Evolutionary conservation across 2,797 vertebrate genomes (phyloP).

Genomic region (Diplodus puntazzo): DNA sequence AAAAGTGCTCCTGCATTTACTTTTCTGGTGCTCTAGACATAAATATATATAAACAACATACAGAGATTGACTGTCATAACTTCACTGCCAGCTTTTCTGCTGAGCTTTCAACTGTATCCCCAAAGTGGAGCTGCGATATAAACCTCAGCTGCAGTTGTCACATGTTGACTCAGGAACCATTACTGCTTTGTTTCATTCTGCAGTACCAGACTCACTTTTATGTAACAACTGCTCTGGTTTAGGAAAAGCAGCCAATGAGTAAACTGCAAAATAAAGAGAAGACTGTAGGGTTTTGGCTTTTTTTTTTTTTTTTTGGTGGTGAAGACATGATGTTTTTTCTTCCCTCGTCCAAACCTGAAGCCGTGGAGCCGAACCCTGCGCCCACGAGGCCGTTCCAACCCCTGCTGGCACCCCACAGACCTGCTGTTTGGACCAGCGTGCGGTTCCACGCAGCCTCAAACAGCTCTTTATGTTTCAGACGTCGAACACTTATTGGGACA

Average conservation of each 20-base stretch:
- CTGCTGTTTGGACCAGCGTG: conserved; percentile 31
- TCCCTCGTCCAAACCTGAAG: conserved; percentile 53
- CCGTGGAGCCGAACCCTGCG: conserved; percentile 29
- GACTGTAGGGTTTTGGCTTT: conserved; percentile 38
- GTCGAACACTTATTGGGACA: conserved; percentile 44
- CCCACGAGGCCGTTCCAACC: conserved; percentile 42
- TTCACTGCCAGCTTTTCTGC: not conserved
- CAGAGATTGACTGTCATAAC: too few species aligned
- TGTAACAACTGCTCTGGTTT: conserved; percentile 26
- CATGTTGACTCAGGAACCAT: conserved; percentile 15
- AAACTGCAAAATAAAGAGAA: conserved; percentile 42
- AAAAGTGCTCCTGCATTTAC: too few species aligned
- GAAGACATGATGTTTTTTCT: conserved; percentile 38
- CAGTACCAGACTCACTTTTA: conserved; percentile 29
- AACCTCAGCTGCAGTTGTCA: not conserved
- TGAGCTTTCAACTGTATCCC: not conserved
- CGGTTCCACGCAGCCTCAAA: conserved; percentile 45
- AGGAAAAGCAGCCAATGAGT: conserved; percentile 17
- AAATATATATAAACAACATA: too few species aligned
- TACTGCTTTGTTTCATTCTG: conserved; percentile 26
- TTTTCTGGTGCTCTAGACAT: too few species aligned
- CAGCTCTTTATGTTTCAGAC: conserved; percentile 49
- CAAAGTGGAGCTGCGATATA: conserved; percentile 1
- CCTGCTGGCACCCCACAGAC: conserved; percentile 46
- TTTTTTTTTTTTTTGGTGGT: conserved; percentile 9